Percentiles rank a stretch among this genome's conserved stretches.
phyloP scores from a whole-genome alignment of 2,888 invertebrate species.

The Eupeodes latifasciatus region DNA sequence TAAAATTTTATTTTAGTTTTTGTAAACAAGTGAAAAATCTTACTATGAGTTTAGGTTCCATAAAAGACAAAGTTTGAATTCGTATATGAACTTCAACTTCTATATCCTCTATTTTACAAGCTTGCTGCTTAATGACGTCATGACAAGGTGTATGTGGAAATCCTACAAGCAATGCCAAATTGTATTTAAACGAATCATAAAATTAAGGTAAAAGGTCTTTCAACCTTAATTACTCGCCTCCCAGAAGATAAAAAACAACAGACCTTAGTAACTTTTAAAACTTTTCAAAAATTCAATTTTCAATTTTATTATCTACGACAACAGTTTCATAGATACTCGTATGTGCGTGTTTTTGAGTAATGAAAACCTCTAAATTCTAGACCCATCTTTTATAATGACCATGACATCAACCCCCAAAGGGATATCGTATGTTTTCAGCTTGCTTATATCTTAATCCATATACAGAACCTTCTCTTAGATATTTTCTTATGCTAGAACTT shows the following conservation, averaged over 20 bases:
- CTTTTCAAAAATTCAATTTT: constrained; percentile 55
- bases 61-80: too few relatives aligned
- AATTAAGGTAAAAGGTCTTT: background rate
- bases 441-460: constrained; percentile 15
- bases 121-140: too few relatives aligned
- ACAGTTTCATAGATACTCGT: background rate
- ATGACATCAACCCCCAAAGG: constrained; percentile 42
- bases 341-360: background rate
- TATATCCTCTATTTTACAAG: too few relatives aligned
- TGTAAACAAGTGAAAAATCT: too few relatives aligned
- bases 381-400: constrained; percentile 46
- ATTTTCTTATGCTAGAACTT: constrained; percentile 11
- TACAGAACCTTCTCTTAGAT: constrained; percentile 5
- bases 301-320: constrained; percentile 48
- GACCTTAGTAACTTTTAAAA: background rate
- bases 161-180: too few relatives aligned
- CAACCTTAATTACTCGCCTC: background rate
- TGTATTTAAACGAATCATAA: background rate
- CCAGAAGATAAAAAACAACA: background rate
- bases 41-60: too few relatives aligned
- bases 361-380: constrained; percentile 56
- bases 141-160: too few relatives aligned
- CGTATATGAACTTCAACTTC: too few relatives aligned
- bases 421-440: background rate
- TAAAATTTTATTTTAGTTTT: background rate